Conservation (phyloP, 2,888 invertebrate genomes). For the Andrena dorsata region DNA sequence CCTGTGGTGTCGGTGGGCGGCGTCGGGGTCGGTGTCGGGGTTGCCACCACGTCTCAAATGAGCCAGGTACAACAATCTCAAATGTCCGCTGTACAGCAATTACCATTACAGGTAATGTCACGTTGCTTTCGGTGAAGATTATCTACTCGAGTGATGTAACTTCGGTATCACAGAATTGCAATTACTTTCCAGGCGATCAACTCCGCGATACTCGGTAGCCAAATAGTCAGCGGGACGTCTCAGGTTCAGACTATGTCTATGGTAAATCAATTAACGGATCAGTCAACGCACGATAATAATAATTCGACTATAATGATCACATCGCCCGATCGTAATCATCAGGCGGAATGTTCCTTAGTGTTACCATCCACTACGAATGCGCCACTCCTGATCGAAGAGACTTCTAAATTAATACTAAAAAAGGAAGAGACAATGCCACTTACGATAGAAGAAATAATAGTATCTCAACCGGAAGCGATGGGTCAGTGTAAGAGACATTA, state of each 20-base stretch:
- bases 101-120: conserved; percentile 75
- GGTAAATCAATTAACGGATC: conserved; percentile 74
- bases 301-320: conserved; percentile 69
- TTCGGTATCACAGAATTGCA: background rate
- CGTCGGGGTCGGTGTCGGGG: conserved; percentile 80
- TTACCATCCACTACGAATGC: conserved; percentile 73
- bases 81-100: conserved; percentile 77
- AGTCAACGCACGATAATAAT: conserved; percentile 70
- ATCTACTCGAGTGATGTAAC: background rate
- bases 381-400: conserved; percentile 68
- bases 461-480: conserved; percentile 59
- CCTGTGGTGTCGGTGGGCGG: conserved; percentile 89
- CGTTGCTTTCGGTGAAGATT: background rate
- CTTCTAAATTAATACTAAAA: conserved; percentile 62
- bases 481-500: conserved; percentile 42
- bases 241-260: conserved; percentile 81
- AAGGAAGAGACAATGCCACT: conserved; percentile 74
- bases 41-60: conserved; percentile 81
- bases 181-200: conserved; percentile 73
- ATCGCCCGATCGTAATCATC: conserved; percentile 74
- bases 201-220: conserved; percentile 81
- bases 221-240: conserved; percentile 78
- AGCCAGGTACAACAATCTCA: conserved; percentile 78
- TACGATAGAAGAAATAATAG: conserved; percentile 64
- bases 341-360: conserved; percentile 77